Percentiles rank a stretch among this genome's conserved stretches.
These are phyloP conservation scores for Chalcis sispes DNA, from an alignment of 2,888 invertebrate genomes.

Conservation along the genomic window DNA sequence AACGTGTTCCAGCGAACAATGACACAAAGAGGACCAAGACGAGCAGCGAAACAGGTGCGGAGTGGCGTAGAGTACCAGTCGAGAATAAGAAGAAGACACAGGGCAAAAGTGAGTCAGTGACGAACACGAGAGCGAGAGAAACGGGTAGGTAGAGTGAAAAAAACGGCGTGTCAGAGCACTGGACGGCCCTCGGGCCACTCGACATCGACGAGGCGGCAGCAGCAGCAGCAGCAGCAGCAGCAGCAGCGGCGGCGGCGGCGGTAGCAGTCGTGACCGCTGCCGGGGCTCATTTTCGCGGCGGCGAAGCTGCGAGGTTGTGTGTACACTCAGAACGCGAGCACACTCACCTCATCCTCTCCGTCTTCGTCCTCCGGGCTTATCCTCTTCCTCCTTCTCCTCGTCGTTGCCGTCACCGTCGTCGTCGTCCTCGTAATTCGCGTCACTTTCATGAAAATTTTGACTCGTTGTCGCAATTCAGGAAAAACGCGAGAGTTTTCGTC, in stretches of 20 bases:
- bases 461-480: not conserved
- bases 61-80: not conserved
- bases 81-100: not conserved
- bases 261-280: not conserved
- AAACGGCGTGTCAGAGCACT: constrained; percentile 37
- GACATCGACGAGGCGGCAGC: not conserved
- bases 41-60: too few relatives aligned
- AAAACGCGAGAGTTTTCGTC: not conserved
- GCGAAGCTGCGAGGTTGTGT: too few relatives aligned
- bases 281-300: constrained; percentile 14
- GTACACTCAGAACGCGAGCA: too few relatives aligned
- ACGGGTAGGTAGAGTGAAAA: constrained; percentile 15
- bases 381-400: not conserved
- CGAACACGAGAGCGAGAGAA: not conserved
- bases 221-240: not conserved
- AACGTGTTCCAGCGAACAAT: too few relatives aligned
- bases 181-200: constrained; percentile 26
- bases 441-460: not conserved
- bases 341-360: not conserved
- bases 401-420: constrained; percentile 2
- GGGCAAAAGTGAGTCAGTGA: not conserved
- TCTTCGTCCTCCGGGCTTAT: not conserved
- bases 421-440: constrained; percentile 14
- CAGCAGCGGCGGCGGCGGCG: not conserved
- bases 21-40: too few relatives aligned